A percentile compares a stretch with the other conserved stretches of the same genome.
phyloP scores from a whole-genome alignment of 2,888 invertebrate species.

The Julus scanicus region DNA sequence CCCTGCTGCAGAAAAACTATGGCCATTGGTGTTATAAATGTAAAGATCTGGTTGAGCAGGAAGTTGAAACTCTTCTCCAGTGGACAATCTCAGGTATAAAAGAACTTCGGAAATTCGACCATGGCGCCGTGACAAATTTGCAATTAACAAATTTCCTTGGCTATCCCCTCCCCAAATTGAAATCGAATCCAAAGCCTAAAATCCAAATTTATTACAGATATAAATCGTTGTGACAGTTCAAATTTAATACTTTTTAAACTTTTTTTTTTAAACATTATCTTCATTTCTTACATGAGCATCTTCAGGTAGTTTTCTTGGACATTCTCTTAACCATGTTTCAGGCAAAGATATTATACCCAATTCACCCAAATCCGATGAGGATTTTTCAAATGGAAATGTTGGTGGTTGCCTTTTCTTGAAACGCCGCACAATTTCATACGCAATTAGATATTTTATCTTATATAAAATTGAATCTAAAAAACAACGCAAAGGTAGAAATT shows the following conservation, averaged over 20 bases:
- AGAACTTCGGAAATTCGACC: slow-evolving; percentile 71
- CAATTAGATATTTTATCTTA: background rate
- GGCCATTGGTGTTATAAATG: slow-evolving; percentile 64
- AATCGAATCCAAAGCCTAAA: slow-evolving; percentile 67
- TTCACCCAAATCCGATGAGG: background rate
- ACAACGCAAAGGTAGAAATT: background rate
- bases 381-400: background rate
- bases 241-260: background rate
- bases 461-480: background rate
- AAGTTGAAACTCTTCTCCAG: slow-evolving; percentile 68
- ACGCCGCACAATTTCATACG: background rate
- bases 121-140: slow-evolving; percentile 71
- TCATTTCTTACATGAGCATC: slow-evolving; percentile 18
- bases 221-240: background rate
- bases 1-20: slow-evolving; percentile 63
- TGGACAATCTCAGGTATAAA: slow-evolving; percentile 67
- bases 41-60: slow-evolving; percentile 72
- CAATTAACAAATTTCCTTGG: slow-evolving; percentile 71
- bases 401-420: background rate
- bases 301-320: slow-evolving; percentile 13
- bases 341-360: background rate
- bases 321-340: background rate
- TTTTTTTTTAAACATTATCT: background rate
- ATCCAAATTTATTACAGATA: background rate
- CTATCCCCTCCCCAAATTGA: slow-evolving; percentile 71